These are phyloP conservation scores for Drosophila villosipedis DNA, from an alignment of 2,888 invertebrate genomes.

Conservation along the genomic window DNA sequence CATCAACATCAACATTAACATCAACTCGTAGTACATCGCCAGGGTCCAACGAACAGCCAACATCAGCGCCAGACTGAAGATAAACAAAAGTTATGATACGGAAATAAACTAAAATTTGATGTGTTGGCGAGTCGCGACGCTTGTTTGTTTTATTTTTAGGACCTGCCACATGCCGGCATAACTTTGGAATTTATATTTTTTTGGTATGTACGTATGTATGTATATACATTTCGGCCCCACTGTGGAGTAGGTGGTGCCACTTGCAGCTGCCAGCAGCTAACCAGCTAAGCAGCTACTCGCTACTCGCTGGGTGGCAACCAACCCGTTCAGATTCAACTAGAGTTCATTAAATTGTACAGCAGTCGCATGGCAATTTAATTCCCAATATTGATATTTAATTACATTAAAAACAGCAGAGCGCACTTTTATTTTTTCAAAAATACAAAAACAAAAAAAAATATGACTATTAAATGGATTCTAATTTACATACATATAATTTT, in stretches of 20 bases:
- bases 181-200: slow-evolving; percentile 41
- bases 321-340: not conserved
- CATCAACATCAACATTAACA: not conserved
- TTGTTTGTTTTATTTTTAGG: slow-evolving; percentile 47
- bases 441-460: not conserved
- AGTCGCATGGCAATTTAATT: slow-evolving; percentile 18
- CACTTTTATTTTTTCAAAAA: not conserved
- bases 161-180: slow-evolving; percentile 31
- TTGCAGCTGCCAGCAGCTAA: slow-evolving; percentile 6
- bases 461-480: slow-evolving; percentile 1
- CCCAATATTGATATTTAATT: slow-evolving; percentile 29
- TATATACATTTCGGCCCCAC: not conserved
- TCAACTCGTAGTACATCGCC: not conserved
- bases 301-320: slow-evolving; percentile 25
- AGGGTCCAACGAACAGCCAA: slow-evolving; percentile 12
- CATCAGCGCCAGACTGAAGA: slow-evolving; percentile 45
- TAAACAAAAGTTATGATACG: slow-evolving; percentile 78
- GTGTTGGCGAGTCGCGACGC: slow-evolving; percentile 58
- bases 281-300: not conserved
- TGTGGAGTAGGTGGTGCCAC: not conserved
- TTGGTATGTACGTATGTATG: not conserved
- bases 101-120: slow-evolving; percentile 75
- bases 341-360: slow-evolving; percentile 27
- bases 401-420: slow-evolving; percentile 13
- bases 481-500: slow-evolving; percentile 11